phyloP scores from a whole-genome alignment of 2,113 vertebrate species.

The Pyxicephalus adspersus region DNA sequence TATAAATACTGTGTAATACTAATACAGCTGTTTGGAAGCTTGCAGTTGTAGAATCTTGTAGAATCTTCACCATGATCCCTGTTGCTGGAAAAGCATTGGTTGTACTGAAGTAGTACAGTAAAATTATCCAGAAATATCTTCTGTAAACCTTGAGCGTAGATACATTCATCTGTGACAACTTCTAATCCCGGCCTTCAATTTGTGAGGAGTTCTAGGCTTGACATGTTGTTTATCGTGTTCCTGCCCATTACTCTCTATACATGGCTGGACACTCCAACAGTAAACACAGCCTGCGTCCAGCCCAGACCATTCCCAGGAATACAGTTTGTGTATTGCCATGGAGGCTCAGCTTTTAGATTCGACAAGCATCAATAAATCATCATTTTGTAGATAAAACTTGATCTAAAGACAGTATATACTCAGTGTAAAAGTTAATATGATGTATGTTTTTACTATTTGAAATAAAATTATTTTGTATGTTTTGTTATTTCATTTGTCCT shows the following conservation, averaged over 20 bases:
- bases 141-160: neutral
- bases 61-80: too few relatives aligned
- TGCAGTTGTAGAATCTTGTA: too few relatives aligned
- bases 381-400: neutral
- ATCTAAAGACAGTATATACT: too few relatives aligned
- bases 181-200: neutral
- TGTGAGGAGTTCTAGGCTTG: neutral
- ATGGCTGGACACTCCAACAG: neutral
- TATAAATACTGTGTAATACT: too few relatives aligned
- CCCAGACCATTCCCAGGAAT: neutral
- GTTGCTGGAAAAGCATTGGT: too few relatives aligned
- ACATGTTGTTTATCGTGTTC: conserved; percentile 3
- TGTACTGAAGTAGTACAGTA: too few relatives aligned
- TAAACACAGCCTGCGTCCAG: neutral
- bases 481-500: too few relatives aligned
- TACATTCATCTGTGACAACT: neutral
- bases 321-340: neutral
- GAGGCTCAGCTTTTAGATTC: conserved; percentile 1
- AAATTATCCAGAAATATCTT: neutral
- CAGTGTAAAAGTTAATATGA: too few relatives aligned
- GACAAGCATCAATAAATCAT: neutral
- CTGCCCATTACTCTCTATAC: conserved; percentile 14
- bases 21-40: too few relatives aligned
- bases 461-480: too few relatives aligned
- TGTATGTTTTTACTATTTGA: too few relatives aligned